Evolutionary conservation across 2,888 invertebrate species (phyloP), one percentile per base, ranked within the genome.

Genomic region (Lampropteryx suffumata): DNA sequence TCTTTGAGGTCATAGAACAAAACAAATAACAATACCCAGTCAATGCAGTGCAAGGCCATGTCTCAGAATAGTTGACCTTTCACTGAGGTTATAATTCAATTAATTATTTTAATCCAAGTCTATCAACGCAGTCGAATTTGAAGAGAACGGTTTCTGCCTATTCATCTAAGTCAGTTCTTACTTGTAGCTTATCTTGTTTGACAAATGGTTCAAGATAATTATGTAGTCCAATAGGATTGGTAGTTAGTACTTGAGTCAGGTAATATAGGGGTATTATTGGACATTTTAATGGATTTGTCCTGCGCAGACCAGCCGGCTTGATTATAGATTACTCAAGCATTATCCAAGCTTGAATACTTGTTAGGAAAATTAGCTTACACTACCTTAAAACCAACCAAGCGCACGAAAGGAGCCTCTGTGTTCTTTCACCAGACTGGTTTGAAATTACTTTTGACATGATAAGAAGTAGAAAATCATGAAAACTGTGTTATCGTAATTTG

Each of bases 61-160:
- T 40, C 57, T 50, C 43, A 55, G 41, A 52, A 36, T 53, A 65
- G 57, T 62, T 69, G 77, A 79, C 83, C 83, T 84, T 77, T 69
- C 64, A 49, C 59, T 74, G 65, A 77, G 79, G 76, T 72, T 69
- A 69, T 66, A 73, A 69, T 69, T 69, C 64, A 67, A 67, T 69
- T 77, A 76, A 71, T 78, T 67, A 75, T 73, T 73, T 76, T 75
- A 70, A 70, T 67, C 62, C 61, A 55, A 39, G 57, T 34, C 41
- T 46, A 46, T 7, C 24, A 24, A 52, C 10, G 36, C 24, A 12
- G 40, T 43, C 10, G 28, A 45, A 24, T 45, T 48, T 49, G 27
- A 45, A 40, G 11, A 27, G 36, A 59, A 49, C 51, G 46, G 40
- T 55, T 49, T 43, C 28, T 37, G 13, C 33, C 55, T 62, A 70